A percentile compares a stretch with the other conserved stretches of the same genome.
Evolutionary conservation across 2,797 vertebrate genomes (phyloP).

Genomic region (Phrynocephalus forsythii): DNA sequence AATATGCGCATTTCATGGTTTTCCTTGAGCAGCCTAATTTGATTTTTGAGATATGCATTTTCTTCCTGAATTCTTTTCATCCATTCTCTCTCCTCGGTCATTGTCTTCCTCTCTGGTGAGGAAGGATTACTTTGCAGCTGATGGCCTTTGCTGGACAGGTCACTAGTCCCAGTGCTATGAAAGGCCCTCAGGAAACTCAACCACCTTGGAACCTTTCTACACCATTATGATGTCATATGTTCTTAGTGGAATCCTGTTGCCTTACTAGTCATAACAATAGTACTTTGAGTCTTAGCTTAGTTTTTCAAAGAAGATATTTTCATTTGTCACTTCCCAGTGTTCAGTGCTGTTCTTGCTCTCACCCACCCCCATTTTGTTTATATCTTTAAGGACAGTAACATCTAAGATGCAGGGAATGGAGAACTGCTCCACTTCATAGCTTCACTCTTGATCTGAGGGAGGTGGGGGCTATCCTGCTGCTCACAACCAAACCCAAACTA

Average conservation of each 20-base stretch:
- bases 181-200: conserved; percentile 13
- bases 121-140: conserved; percentile 3
- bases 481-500: background rate
- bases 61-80: conserved; percentile 67
- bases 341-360: no score
- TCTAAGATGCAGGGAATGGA: background rate
- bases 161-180: conserved; percentile 16
- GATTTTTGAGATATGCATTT: conserved; percentile 70
- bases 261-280: background rate
- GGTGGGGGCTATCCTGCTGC: background rate
- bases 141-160: conserved; percentile 17
- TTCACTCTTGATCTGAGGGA: background rate
- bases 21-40: conserved; percentile 70
- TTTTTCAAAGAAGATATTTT: no score
- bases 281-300: no score
- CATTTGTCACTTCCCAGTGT: no score
- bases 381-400: background rate
- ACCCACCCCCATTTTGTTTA: background rate
- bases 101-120: conserved; percentile 30
- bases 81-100: conserved; percentile 60
- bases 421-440: background rate
- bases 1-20: conserved; percentile 61
- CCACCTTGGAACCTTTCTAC: conserved; percentile 46
- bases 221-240: conserved; percentile 65
- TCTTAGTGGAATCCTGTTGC: conserved; percentile 49